phyloP scores from a whole-genome alignment of 1,140 invertebrate genomes.

The Schlechtendalia chinensis region DNA sequence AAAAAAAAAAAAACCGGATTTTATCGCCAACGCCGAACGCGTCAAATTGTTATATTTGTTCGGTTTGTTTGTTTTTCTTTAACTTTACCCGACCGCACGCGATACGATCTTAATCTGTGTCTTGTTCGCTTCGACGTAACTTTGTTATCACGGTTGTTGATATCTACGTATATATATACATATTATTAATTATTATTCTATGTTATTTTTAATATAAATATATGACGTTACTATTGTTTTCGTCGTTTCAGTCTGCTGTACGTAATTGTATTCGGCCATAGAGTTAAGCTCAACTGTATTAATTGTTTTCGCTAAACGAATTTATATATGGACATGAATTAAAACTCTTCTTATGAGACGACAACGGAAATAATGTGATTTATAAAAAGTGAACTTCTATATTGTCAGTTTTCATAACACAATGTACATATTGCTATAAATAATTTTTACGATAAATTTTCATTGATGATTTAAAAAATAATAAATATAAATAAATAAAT shows the following conservation, averaged over 20 bases:
- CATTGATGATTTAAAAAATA: no score
- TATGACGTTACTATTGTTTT: not conserved
- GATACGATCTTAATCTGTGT: no score
- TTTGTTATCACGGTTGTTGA: not conserved
- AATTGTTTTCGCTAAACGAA: slow-evolving; percentile 8
- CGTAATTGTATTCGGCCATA: slow-evolving; percentile 1
- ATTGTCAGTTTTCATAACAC: not conserved
- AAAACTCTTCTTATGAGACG: not conserved
- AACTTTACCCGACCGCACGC: no score
- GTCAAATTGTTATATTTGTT: no score
- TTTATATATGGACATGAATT: not conserved
- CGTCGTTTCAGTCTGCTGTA: not conserved
- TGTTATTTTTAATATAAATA: not conserved
- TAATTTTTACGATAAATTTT: not conserved
- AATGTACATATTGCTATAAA: not conserved
- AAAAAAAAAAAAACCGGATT: no score
- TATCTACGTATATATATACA: not conserved
- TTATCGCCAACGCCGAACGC: no score
- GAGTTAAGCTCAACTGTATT: slow-evolving; percentile 26
- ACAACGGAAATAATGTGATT: not conserved
- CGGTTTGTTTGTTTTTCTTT: no score
- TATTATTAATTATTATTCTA: not conserved
- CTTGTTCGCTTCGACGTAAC: not conserved
- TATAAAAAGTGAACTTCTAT: not conserved
- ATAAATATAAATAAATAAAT: no score